Evolutionary conservation across 2,888 invertebrate species (phyloP).

Genomic region (Agriopis leucophaearia): DNA sequence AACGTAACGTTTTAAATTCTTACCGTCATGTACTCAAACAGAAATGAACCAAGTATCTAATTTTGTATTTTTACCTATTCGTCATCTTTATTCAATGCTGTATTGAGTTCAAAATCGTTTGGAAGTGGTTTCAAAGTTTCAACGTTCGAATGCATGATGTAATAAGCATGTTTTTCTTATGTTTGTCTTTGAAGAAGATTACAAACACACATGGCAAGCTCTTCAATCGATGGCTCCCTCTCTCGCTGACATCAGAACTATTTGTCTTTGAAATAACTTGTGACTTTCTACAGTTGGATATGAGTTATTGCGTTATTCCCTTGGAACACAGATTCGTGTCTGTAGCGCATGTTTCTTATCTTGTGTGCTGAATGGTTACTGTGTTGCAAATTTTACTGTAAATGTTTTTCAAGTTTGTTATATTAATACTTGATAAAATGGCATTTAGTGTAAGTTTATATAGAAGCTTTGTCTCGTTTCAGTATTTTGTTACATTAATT

Average conservation of each 20-base stretch:
- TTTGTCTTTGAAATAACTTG: constrained; percentile 82
- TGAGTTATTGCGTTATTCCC: constrained; percentile 72
- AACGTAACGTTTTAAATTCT: constrained; percentile 60
- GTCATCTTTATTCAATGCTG: background rate
- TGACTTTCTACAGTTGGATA: constrained; percentile 66
- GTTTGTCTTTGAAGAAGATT: constrained; percentile 81
- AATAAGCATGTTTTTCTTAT: constrained; percentile 80
- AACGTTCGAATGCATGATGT: constrained; percentile 53
- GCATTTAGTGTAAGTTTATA: background rate
- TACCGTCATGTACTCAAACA: constrained; percentile 60
- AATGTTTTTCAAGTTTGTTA: constrained; percentile 2
- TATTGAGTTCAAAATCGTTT: constrained; percentile 48
- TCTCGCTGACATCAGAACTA: constrained; percentile 74
- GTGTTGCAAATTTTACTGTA: constrained; percentile 3
- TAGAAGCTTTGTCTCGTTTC: background rate
- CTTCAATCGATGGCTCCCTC: constrained; percentile 73
- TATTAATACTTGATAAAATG: background rate
- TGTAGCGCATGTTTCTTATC: constrained; percentile 34
- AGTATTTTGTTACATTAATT: too few species aligned
- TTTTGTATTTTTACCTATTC: background rate
- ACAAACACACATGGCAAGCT: constrained; percentile 74
- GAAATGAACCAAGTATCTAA: constrained; percentile 7
- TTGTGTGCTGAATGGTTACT: constrained; percentile 24
- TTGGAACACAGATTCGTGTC: constrained; percentile 62
- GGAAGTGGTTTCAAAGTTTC: constrained; percentile 27